Base-by-base conservation (phyloP, 2,888 invertebrate genomes). In the Sphaeridia pumilis region DNA sequence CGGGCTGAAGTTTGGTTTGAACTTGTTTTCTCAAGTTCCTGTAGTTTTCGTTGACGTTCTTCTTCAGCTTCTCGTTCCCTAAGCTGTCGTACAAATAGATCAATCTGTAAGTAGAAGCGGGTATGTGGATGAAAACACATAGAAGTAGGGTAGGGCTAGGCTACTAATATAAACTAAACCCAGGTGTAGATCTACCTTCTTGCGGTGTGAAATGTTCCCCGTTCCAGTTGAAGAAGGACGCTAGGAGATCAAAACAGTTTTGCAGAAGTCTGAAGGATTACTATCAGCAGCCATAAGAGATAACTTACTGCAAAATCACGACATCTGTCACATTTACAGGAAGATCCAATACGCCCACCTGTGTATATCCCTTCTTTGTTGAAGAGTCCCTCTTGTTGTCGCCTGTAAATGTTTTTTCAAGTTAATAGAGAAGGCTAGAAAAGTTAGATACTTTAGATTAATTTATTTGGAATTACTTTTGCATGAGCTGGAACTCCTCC, bases 311-410 rank as follows among this genome's bases (percentile, higher is more conserved):
- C n/a, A n/a, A n/a, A n/a, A 7, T 38, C 44, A 5, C 21, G 31
- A 28, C 57, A 57, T 3, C 55, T 41, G 10, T 55, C 57, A 43
- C 57, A 57, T 20, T 52, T 46, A 47, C 57, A 57, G 3, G 46
- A 41, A 22, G 45, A 46, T 24, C 27, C 47, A 5, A 43, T 27
- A 14, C 49, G 34, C 34, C 44, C 38, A 21, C 55, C 52, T 7
- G 48, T 49, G 35, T 46, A 57, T 34, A 57, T 44, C n/a, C 57
- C 57, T 49, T 57, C 57, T 52, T 57, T 57, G 38, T 57, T 50
- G 21, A 44, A 54, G 1, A 57, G 41, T 7, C 57, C 52, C 43
- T 57, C 57, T 46, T 57, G 57, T 41, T 57, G 46, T 36, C 54
- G 35, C 31, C 57, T 57, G 43, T 20, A 42, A 28, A 42, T 21